These are phyloP conservation scores for Anolis sagrei DNA, from an alignment of 2,113 vertebrate genomes.

Conservation along the genomic window DNA sequence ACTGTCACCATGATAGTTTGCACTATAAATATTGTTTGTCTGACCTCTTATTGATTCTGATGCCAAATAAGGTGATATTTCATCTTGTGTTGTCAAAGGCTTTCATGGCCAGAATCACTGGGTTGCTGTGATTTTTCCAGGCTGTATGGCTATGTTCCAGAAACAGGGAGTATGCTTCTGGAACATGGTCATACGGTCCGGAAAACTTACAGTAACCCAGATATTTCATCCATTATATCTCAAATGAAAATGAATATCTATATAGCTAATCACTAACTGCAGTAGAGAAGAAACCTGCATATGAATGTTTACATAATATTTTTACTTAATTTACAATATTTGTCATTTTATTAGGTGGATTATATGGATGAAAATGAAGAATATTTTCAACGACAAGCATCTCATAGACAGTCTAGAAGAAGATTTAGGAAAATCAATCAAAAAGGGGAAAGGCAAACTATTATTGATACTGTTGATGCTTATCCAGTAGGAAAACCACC, in stretches of 20 bases:
- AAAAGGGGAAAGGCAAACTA: constrained; percentile 97
- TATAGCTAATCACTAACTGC: constrained; percentile 29
- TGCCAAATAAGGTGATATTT: constrained; percentile 43
- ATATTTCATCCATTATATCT: constrained; percentile 43
- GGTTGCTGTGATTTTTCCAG: too few species aligned
- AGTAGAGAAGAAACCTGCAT: neutral
- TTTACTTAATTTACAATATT: constrained; percentile 37
- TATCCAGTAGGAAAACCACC: constrained; percentile 94
- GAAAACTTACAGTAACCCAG: too few species aligned
- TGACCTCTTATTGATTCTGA: neutral
- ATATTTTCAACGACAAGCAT: constrained; percentile 97
- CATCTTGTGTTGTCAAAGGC: too few species aligned
- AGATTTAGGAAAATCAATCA: constrained; percentile 99
- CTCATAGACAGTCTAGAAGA: constrained; percentile 94
- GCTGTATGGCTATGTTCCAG: too few species aligned
- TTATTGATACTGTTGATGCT: constrained; percentile 97
- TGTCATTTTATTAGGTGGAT: constrained; percentile 86
- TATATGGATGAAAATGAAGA: constrained; percentile 99
- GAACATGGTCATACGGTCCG: too few species aligned
- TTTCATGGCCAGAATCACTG: too few species aligned
- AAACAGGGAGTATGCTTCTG: too few species aligned
- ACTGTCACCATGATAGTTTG: too few species aligned
- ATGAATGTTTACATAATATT: neutral
- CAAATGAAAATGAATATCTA: constrained; percentile 10
- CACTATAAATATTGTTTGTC: neutral